Conservation (phyloP, 2,113 vertebrate species). For the Pygoscelis antarcticus region DNA sequence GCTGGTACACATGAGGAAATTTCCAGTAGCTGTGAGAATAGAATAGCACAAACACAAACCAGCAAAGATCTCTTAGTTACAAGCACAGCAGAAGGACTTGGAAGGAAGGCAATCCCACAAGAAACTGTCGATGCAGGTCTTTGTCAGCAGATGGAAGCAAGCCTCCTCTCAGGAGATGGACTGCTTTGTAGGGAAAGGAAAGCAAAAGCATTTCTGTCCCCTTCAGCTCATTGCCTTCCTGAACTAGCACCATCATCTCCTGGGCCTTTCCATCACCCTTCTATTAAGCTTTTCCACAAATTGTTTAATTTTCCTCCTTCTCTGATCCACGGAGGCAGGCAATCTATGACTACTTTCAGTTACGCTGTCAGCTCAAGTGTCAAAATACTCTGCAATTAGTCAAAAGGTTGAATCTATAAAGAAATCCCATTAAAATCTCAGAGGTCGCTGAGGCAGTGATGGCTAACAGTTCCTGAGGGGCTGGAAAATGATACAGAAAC, state of each 20-base stretch:
- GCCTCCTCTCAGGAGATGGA: not conserved
- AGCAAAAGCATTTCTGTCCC: not conserved
- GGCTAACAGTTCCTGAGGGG: not conserved
- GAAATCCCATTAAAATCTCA: not conserved
- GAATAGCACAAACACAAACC: not conserved
- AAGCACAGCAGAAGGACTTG: not conserved
- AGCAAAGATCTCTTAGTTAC: not conserved
- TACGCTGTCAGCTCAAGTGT: not conserved
- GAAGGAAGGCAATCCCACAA: not conserved
- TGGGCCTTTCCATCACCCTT: not conserved
- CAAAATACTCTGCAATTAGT: not conserved
- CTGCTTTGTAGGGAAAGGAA: not conserved
- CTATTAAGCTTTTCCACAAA: not conserved
- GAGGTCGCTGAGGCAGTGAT: not conserved
- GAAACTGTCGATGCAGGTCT: not conserved
- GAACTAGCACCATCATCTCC: not conserved
- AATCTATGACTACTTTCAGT: not conserved
- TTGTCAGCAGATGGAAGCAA: not conserved
- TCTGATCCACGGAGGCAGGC: not conserved
- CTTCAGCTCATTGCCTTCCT: not conserved
- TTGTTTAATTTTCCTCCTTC: not conserved
- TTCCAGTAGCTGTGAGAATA: not conserved
- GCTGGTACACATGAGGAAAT: not conserved
- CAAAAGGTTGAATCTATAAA: not conserved
- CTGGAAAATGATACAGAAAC: not conserved